Base-by-base conservation (phyloP, 2,797 vertebrate species). In the Dermochelys coriacea region DNA sequence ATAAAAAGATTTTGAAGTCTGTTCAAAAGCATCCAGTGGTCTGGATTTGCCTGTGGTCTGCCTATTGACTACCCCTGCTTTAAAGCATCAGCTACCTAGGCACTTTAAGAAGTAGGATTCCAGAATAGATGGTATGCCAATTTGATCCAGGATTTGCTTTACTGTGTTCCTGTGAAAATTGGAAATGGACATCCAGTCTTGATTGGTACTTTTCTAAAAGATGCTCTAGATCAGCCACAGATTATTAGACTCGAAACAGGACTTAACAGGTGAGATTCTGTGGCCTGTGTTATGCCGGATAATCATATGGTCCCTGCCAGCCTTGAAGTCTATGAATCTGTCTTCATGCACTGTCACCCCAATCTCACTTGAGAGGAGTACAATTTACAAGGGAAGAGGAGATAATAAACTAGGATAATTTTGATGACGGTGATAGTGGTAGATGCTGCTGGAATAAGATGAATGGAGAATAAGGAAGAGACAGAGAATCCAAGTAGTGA, bases 401-500 rank as follows among this genome's bases (percentile, higher is more conserved):
- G 88, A 94, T 89, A 85, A 85, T 91, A 95, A 95, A 86, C 54
- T 86, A 93, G 57, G 41, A 92, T 84, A 79, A 68, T 91, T 57
- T 79, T 85, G 59, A 41, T 41, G 85, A 91, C 86, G 88, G 88
- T 94, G 95, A 83, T 77, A 89, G 92, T 68, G 59, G 54, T 93
- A 86, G 59, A 0, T 49, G 86, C 79, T 93, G 89, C 91, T 95
- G 95, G 34, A 68, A 16, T 68, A 68, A 68, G 61, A 68, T n/a
- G 61, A 68, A 68, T 15, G 61, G 71, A 45, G 12, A 23, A 23
- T 74, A 45, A 90, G 94, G 94, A 95, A 95, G 95, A 85, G 82
- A 68, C 15, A 21, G 12, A 83, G 41, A 77, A 91, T 85, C 29
- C 91, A 82, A n/a, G 55, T 0, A 0, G 47, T 34, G 37, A 37